A percentile compares a stretch with the other conserved stretches of the same genome.
Evolutionary conservation across 2,888 invertebrate genomes (phyloP).

Genomic region (Hipparchia sbordonii): DNA sequence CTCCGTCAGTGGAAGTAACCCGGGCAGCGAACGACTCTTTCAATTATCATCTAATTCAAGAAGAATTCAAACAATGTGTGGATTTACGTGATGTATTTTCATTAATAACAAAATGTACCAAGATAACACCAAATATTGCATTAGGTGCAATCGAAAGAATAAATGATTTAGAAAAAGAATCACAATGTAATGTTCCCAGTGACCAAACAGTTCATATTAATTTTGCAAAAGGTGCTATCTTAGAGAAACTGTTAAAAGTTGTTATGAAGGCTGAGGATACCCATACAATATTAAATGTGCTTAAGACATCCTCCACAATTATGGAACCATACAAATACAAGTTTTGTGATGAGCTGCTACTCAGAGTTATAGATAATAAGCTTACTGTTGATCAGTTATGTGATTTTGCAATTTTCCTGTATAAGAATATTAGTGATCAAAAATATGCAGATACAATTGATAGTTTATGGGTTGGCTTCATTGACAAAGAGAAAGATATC

Average conservation of each 20-base stretch:
- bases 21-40: slow-evolving; percentile 54
- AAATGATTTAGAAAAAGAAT: slow-evolving; percentile 67
- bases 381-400: slow-evolving; percentile 84
- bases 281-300: slow-evolving; percentile 70
- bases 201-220: slow-evolving; percentile 57
- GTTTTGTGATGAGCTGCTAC: slow-evolving; percentile 84
- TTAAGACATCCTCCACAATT: slow-evolving; percentile 65
- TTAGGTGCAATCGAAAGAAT: slow-evolving; percentile 77
- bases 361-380: slow-evolving; percentile 83
- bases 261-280: slow-evolving; percentile 76
- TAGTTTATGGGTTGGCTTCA: slow-evolving; percentile 86
- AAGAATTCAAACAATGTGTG: slow-evolving; percentile 72
- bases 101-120: slow-evolving; percentile 74
- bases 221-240: slow-evolving; percentile 72
- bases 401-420: slow-evolving; percentile 80
- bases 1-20: slow-evolving; percentile 45
- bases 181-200: slow-evolving; percentile 46
- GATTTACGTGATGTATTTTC: slow-evolving; percentile 73
- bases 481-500: slow-evolving; percentile 82
- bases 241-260: slow-evolving; percentile 72
- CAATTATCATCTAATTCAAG: slow-evolving; percentile 69
- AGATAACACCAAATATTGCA: slow-evolving; percentile 78
- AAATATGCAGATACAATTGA: slow-evolving; percentile 82
- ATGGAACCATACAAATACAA: slow-evolving; percentile 75
- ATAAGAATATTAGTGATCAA: slow-evolving; percentile 68